Evolutionary conservation across 2,888 invertebrate genomes (phyloP), one percentile per base, ranked within the genome.

Genomic region (Scaeva pyrastri): DNA sequence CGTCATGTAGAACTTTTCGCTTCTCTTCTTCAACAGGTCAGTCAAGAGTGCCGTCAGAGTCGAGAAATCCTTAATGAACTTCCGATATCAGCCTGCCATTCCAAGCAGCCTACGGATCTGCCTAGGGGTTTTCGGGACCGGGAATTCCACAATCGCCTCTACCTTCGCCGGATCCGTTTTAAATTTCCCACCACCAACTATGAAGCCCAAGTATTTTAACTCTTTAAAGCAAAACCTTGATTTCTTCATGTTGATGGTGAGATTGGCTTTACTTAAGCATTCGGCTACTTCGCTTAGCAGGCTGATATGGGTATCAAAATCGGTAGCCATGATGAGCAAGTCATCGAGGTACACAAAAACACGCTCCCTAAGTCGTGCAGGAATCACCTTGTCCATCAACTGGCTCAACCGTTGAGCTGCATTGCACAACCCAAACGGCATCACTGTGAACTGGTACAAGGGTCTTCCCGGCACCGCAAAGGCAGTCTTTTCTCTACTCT

Each of bases 121-220:
- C 36, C 36, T 39, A 39, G 36, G 36, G 10, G 36, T 39, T 39
- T 39, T 39, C 36, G 36, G 36, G 10, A 39, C 36, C 6, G 36
- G 36, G 8, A 39, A 39, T 7, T 39, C 36, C 36, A 39, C 36
- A 8, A 39, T 39, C 10, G 36, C 43, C 11, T 12, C n/a, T 11
- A n/a, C 14, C 14, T 12, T n/a, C 2, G 43, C 43, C 14, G 8
- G 8, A 50, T 21, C 21, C 14, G 19, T 10, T n/a, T 45, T 45
- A 16, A n/a, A 8, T 6, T 39, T 8, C 6, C 36, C 36, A 39
- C 36, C 45, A n/a, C n/a, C 45, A 45, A 45, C n/a, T 11, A 43
- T 45, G 45, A 45, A 45, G 45, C 45, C 45, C 45, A 45, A 45
- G 14, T 45, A 45, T 45, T 45, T 45, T n/a, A 45, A 7, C 45